phyloP scores from a whole-genome alignment of 2,888 invertebrate genomes.

The Glaucopsyche alexis region DNA sequence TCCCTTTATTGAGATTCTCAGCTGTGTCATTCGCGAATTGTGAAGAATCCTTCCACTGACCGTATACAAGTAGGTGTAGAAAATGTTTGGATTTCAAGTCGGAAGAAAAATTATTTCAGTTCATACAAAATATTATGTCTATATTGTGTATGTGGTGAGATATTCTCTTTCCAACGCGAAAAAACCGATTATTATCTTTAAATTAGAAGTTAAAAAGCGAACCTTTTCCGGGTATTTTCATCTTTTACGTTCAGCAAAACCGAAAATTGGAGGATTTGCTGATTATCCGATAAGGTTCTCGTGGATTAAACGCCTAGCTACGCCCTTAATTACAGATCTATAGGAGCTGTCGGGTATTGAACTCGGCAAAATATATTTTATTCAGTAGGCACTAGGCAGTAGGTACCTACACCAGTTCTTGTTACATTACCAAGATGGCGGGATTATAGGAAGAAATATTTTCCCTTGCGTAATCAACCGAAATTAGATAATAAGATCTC shows the following conservation, averaged over 20 bases:
- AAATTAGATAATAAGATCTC: background rate
- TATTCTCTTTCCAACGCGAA: too few relatives aligned
- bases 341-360: background rate
- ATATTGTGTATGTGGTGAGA: too few relatives aligned
- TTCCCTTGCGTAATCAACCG: background rate
- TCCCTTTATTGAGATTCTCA: too few relatives aligned
- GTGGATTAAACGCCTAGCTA: constrained; percentile 9
- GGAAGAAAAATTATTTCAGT: too few relatives aligned
- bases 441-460: background rate
- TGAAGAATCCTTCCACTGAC: too few relatives aligned
- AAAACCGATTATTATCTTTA: background rate
- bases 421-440: too few relatives aligned
- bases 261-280: constrained; percentile 13
- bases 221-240: constrained; percentile 20
- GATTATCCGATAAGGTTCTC: constrained; percentile 5
- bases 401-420: background rate
- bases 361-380: constrained; percentile 11
- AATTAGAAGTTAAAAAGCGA: constrained; percentile 34
- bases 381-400: background rate
- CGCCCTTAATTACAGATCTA: constrained; percentile 7
- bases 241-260: background rate
- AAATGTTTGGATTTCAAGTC: too few relatives aligned
- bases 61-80: too few relatives aligned
- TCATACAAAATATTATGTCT: too few relatives aligned
- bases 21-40: too few relatives aligned